Percentiles rank a stretch among this genome's conserved stretches.
Evolutionary conservation across 2,797 vertebrate species (phyloP).

Genomic region (Acanthopagrus latus): DNA sequence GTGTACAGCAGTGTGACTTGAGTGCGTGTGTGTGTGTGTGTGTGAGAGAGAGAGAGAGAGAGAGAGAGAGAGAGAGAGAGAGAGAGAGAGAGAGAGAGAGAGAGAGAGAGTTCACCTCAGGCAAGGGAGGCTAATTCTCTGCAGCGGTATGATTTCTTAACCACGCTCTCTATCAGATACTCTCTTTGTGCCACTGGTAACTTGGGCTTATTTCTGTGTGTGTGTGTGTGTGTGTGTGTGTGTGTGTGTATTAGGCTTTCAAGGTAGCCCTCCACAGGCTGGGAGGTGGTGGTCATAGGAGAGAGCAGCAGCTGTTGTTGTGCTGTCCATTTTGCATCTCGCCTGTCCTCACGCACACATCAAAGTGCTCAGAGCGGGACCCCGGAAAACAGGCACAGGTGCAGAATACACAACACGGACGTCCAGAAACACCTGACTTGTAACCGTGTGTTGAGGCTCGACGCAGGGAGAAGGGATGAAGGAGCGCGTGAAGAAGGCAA

Average conservation of each 20-base stretch:
- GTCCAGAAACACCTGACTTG: slow-evolving; percentile 42
- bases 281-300: slow-evolving; percentile 24
- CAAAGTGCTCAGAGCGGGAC: slow-evolving; percentile 49
- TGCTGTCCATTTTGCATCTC: slow-evolving; percentile 61
- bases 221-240: background rate
- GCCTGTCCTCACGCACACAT: slow-evolving; percentile 50
- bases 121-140: slow-evolving; percentile 26
- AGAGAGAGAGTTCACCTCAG: slow-evolving; percentile 12
- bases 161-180: slow-evolving; percentile 30
- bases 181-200: slow-evolving; percentile 31
- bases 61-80: background rate
- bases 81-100: background rate
- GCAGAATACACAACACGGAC: slow-evolving; percentile 50
- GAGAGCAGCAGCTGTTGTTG: slow-evolving; percentile 66
- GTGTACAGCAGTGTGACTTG: slow-evolving; percentile 11
- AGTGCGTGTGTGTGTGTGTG: background rate
- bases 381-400: slow-evolving; percentile 52
- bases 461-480: slow-evolving; percentile 2
- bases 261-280: slow-evolving; percentile 6
- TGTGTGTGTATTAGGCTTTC: slow-evolving; percentile 9
- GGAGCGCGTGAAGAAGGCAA: background rate
- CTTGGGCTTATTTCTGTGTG: slow-evolving; percentile 21
- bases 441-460: background rate
- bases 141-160: slow-evolving; percentile 42
- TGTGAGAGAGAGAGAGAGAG: background rate